Base-by-base conservation (phyloP, 2,113 vertebrate genomes). In the Eublepharis macularius region DNA sequence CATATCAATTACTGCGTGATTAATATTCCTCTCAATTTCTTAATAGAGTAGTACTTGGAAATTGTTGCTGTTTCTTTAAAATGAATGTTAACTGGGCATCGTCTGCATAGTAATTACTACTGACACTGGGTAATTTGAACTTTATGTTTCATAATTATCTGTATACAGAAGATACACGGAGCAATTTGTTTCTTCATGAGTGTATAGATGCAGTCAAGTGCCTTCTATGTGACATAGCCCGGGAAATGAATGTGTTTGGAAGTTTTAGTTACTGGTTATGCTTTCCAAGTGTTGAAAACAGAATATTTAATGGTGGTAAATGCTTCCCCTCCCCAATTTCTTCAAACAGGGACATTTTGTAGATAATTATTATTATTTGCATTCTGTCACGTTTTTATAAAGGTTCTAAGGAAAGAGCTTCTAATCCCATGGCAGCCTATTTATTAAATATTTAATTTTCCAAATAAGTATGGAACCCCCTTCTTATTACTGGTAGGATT, bases 1-100 rank as follows among this genome's bases (percentile, higher is more conserved):
- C 13, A 51, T 81, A 76, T 92, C 90, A 91, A 94, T 94, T 88
- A 91, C 86, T 85, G 91, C 75, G 87, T 86, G 89, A 88, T 89
- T 91, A 91, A 90, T 90, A 92, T 90, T 91, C 92, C 86, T 91
- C 90, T 90, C 86, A 76, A 85, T 90, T 91, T 88, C 90, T 93
- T 83, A 87, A 91, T 91, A 19, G 89, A 93, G 80, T 91, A 82
- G 90, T 81, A 85, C 92, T 81, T 90, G 87, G 90, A 91, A 92
- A 94, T 90, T 89, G 81, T 32, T 81, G 76, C 66, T 82, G 77
- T 79, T 17, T 69, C 54, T 75, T 83, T 83, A 92, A 87, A 93
- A 87, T 91, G 87, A 90, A 87, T 81, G 88, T n/a, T 54, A 90
- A 90, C 88, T 91, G 87, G 94, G 89, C 89, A 94, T 93, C 90